Evolutionary conservation across 2,797 vertebrate species (phyloP).

Genomic region (Potorous gilbertii): DNA sequence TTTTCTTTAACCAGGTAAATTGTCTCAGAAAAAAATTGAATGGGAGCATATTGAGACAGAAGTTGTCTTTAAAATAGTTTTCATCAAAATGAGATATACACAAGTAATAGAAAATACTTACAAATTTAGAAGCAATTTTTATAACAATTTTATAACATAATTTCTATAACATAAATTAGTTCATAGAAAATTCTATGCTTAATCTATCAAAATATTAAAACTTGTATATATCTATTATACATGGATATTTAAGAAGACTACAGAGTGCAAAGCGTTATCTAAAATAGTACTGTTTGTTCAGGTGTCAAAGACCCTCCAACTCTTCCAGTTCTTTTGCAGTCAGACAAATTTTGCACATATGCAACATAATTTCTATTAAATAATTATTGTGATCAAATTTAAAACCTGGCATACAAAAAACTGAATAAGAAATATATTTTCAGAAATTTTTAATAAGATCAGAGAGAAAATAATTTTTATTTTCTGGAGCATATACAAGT

Average conservation of each 20-base stretch:
- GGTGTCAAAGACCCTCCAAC: neutral
- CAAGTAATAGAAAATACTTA: neutral
- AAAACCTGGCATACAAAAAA: neutral
- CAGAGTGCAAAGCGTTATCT: neutral
- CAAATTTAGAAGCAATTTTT: constrained; percentile 35
- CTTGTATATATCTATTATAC: constrained; percentile 44
- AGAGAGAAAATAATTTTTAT: constrained; percentile 16
- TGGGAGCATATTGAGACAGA: neutral
- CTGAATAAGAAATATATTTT: neutral
- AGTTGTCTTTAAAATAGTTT: neutral
- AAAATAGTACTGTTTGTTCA: constrained; percentile 1
- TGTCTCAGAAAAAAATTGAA: neutral
- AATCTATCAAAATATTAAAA: constrained; percentile 25
- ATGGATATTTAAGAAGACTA: neutral
- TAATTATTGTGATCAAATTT: constrained; percentile 4
- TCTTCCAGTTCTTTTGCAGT: constrained; percentile 1
- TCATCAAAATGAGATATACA: neutral
- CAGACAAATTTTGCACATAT: neutral
- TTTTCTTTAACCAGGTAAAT: neutral
- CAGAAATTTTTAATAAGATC: constrained; percentile 6
- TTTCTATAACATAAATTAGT: neutral
- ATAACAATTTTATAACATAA: no score
- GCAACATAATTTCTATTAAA: constrained; percentile 2
- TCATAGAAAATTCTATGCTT: neutral
- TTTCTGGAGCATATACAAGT: neutral